Conservation (phyloP, 2,888 invertebrate genomes). For the Sesia bembeciformis region DNA sequence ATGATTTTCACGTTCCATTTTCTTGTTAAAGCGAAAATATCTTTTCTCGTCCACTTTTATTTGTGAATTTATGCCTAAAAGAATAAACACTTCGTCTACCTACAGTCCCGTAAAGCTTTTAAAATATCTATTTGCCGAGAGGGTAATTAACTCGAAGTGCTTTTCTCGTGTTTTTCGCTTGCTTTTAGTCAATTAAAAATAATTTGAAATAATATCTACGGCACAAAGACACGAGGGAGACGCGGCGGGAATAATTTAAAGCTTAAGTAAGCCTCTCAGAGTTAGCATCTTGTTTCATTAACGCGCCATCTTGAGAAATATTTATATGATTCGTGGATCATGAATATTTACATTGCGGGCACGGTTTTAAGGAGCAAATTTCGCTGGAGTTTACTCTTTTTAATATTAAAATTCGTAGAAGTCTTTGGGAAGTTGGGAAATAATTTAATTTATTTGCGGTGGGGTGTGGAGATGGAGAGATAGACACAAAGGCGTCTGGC, state of each 20-base stretch:
- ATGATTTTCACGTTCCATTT: slow-evolving; percentile 58
- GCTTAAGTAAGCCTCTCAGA: slow-evolving; percentile 35
- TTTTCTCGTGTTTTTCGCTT: slow-evolving; percentile 53
- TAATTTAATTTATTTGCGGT: slow-evolving; percentile 32
- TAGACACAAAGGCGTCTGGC: slow-evolving; percentile 17
- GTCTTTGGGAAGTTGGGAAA: background rate
- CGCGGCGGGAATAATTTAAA: slow-evolving; percentile 54
- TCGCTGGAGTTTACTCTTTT: slow-evolving; percentile 10
- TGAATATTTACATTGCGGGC: slow-evolving; percentile 53
- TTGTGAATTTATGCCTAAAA: slow-evolving; percentile 10
- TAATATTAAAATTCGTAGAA: background rate
- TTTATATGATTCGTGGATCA: slow-evolving; percentile 53
- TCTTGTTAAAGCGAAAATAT: slow-evolving; percentile 38
- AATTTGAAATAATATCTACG: slow-evolving; percentile 61
- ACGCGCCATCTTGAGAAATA: slow-evolving; percentile 42
- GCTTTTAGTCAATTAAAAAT: slow-evolving; percentile 68
- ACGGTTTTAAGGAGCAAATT: slow-evolving; percentile 36
- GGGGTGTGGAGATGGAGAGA: slow-evolving; percentile 9
- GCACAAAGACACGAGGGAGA: slow-evolving; percentile 40
- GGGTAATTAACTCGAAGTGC: slow-evolving; percentile 51
- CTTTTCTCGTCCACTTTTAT: slow-evolving; percentile 38
- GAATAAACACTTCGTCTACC: slow-evolving; percentile 5
- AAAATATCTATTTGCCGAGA: slow-evolving; percentile 32
- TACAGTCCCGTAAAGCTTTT: slow-evolving; percentile 33
- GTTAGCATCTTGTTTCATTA: slow-evolving; percentile 68